Evolutionary conservation across 2,113 vertebrate species (phyloP).

Genomic region (Gymnarchus niloticus): DNA sequence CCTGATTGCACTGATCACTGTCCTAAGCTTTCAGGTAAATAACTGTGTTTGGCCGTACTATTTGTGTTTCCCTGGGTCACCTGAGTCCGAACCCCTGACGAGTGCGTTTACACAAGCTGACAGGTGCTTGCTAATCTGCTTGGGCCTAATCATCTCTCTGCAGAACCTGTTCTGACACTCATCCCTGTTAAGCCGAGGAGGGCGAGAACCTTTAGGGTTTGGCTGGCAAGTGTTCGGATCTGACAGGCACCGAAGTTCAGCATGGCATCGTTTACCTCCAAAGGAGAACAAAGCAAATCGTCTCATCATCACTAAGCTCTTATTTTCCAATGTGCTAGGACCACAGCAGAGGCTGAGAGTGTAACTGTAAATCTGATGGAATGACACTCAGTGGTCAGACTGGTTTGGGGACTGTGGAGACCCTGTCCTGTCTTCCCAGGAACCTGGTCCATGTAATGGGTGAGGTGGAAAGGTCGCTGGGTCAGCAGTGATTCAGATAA

Average conservation of each 20-base stretch:
- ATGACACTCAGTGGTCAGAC: not conserved
- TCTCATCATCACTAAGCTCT: not conserved
- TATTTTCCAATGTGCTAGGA: not conserved
- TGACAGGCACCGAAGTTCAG: constrained; percentile 5
- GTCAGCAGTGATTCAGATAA: constrained; percentile 64
- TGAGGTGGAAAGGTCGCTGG: constrained; percentile 55
- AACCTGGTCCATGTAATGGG: constrained; percentile 30
- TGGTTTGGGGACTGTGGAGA: not conserved
- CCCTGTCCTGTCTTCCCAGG: not conserved
- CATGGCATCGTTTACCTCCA: not conserved
- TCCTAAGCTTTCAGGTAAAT: not conserved
- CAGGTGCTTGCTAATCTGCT: constrained; percentile 40
- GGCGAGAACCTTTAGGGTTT: not conserved
- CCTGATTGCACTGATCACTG: not conserved
- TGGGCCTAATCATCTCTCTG: constrained; percentile 32
- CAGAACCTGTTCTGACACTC: constrained; percentile 32
- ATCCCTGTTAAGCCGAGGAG: constrained; percentile 18
- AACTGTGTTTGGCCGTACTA: not conserved
- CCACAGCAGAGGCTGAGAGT: not conserved
- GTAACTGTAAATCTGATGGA: too few relatives aligned
- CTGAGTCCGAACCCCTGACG: not conserved
- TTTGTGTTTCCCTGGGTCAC: constrained; percentile 12
- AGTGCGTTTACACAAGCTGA: constrained; percentile 23
- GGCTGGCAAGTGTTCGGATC: constrained; percentile 26
- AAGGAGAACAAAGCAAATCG: not conserved